phyloP scores from a whole-genome alignment of 2,888 invertebrate genomes.

The Ichneumoninae sp. region DNA sequence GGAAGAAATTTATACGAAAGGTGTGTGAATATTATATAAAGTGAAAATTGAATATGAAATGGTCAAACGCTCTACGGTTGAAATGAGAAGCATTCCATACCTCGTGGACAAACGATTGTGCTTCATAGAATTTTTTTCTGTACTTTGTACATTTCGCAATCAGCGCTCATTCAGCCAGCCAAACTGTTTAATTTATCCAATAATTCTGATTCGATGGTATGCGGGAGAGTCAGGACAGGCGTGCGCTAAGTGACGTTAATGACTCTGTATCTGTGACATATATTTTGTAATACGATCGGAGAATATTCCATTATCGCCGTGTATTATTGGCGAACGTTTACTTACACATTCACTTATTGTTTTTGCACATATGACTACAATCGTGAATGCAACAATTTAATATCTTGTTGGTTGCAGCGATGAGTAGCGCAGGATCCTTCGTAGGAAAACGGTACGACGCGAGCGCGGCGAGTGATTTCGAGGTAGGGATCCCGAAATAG shows the following conservation, averaged over 20 bases:
- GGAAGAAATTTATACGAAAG: slow-evolving; percentile 1
- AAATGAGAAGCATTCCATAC: background rate
- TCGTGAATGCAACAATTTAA: background rate
- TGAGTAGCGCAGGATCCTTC: slow-evolving; percentile 66
- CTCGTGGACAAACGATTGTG: background rate
- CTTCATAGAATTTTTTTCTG: background rate
- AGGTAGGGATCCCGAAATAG: slow-evolving; percentile 78
- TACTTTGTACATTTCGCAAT: background rate
- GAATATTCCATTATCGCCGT: background rate
- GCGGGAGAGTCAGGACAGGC: too few species aligned
- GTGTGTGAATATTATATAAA: background rate
- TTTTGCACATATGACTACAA: background rate
- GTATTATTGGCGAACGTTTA: background rate
- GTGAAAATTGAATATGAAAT: slow-evolving; percentile 6
- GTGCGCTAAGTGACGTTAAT: background rate
- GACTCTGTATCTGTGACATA: background rate
- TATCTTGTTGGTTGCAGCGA: slow-evolving; percentile 39
- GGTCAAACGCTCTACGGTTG: background rate
- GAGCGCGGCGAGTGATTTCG: slow-evolving; percentile 55
- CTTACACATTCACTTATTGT: background rate
- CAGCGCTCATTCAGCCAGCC: background rate
- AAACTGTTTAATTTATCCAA: background rate
- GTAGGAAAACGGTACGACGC: slow-evolving; percentile 67
- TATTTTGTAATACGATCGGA: background rate
- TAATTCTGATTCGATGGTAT: background rate